Evolutionary conservation across 2,797 vertebrate species (phyloP).

Genomic region (Orestias chungarensis): DNA sequence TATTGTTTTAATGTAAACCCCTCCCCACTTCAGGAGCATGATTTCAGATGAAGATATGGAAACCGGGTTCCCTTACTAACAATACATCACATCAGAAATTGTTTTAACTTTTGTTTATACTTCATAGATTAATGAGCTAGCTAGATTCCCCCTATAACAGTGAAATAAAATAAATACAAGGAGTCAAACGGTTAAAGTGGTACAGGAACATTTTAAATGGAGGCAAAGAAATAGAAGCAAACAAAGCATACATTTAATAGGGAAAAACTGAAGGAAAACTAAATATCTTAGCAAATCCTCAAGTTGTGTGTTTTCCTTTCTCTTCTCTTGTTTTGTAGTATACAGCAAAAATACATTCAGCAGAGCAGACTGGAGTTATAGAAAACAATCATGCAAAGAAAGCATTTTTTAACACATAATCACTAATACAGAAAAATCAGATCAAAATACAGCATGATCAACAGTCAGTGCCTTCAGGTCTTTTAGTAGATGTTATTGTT

Average conservation of each 20-base stretch:
- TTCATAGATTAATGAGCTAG: slow-evolving; percentile 70
- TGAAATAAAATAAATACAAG: slow-evolving; percentile 82
- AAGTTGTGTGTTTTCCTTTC: slow-evolving; percentile 45
- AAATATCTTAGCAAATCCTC: slow-evolving; percentile 35
- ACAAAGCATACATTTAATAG: slow-evolving; percentile 44
- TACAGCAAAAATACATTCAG: slow-evolving; percentile 80
- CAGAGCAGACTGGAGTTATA: slow-evolving; percentile 71
- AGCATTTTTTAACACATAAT: slow-evolving; percentile 71
- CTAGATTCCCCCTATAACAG: slow-evolving; percentile 77
- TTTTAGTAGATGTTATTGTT: slow-evolving; percentile 71
- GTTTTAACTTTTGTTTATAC: slow-evolving; percentile 34
- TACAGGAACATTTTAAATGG: slow-evolving; percentile 65
- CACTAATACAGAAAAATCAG: slow-evolving; percentile 75
- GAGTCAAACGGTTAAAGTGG: slow-evolving; percentile 77
- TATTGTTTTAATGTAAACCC: slow-evolving; percentile 37
- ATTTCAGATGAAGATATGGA: slow-evolving; percentile 71
- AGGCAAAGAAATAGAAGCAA: slow-evolving; percentile 54
- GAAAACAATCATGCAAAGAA: slow-evolving; percentile 89
- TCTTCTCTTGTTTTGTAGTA: slow-evolving; percentile 22
- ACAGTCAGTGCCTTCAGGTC: slow-evolving; percentile 91
- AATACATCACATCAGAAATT: slow-evolving; percentile 76
- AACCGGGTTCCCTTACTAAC: slow-evolving; percentile 64
- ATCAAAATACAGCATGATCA: slow-evolving; percentile 73
- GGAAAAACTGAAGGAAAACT: slow-evolving; percentile 38
- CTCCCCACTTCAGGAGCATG: slow-evolving; percentile 42